Evolutionary conservation across 2,888 invertebrate species (phyloP), one percentile per base, ranked within the genome.

Genomic region (Andrena dorsata): DNA sequence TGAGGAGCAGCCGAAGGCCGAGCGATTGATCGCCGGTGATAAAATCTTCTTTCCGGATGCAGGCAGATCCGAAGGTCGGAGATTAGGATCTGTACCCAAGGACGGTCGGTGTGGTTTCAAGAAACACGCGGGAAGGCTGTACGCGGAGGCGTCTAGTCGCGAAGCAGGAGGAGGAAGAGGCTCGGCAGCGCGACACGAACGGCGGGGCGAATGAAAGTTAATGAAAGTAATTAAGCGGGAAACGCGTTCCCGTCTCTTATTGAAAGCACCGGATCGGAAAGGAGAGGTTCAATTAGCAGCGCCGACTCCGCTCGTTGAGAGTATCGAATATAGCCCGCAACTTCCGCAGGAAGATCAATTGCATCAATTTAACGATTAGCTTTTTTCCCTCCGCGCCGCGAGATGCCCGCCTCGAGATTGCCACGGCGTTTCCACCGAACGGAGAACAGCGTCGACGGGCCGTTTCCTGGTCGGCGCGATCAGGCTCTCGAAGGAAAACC

Each of bases 311-410:
- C 87, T 86, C 76, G 64, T 80, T 78, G 71, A 80, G 73, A 72
- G 77, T 80, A 82, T 82, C 79, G 78, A 72, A 84, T 51, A 56
- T 32, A 75, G 73, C 71, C 32, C 28, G 61, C 56, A 71, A 61
- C 86, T 87, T 87, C 86, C 88, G 86, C 75, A 79, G 81, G 83
- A 85, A 82, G 80, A 77, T 80, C 80, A 86, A 86, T 86, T 86
- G 73, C 74, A 72, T 78, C 88, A 85, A 86, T 86, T 87, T 78
- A 85, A 87, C 13, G 80, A 83, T 84, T 87, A 78, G 76, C 53
- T 23, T 65, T 70, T 56, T 69, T 70, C 56, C 26, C 30, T n/a
- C n/a, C n/a, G n/a, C n/a, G n/a, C 10, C n/a, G 28, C 41, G 32
- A 28, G 32, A 53, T 32, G 30, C 32, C 66, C 16, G 20, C 53